Evolutionary conservation across 2,888 invertebrate genomes (phyloP).

Genomic region (Laspeyria flexula): DNA sequence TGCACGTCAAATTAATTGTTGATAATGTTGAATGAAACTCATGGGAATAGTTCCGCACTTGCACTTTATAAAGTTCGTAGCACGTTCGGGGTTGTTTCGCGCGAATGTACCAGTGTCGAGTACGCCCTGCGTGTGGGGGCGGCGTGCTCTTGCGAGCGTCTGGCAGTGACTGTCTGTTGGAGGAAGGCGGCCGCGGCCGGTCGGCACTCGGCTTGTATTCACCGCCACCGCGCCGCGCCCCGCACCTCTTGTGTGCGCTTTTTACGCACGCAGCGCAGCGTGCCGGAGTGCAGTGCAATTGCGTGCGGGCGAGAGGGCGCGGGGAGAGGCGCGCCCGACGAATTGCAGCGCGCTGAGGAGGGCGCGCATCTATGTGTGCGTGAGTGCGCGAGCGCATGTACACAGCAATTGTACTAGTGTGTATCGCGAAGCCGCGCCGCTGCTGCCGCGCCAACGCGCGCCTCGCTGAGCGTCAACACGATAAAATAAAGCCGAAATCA

Average conservation of each 20-base stretch:
- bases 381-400: conserved; percentile 72
- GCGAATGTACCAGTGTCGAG: conserved; percentile 51
- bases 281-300: conserved; percentile 83
- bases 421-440: conserved; percentile 50
- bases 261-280: conserved; percentile 82
- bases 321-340: conserved; percentile 73
- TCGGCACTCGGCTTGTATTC: conserved; percentile 56
- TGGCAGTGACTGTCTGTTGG: conserved; percentile 74
- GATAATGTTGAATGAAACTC: conserved; percentile 48
- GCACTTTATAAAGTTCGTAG: conserved; percentile 74
- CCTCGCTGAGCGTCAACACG: conserved; percentile 53
- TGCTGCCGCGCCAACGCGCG: conserved; percentile 22
- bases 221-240: conserved; percentile 64
- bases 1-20: conserved; percentile 41
- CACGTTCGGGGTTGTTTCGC: conserved; percentile 74
- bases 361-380: conserved; percentile 72
- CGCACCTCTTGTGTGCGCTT: conserved; percentile 83
- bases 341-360: conserved; percentile 84
- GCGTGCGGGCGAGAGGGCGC: conserved; percentile 74
- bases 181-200: conserved; percentile 64
- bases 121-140: conserved; percentile 77
- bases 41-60: conserved; percentile 65
- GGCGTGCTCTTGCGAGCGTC: conserved; percentile 81
- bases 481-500: conserved; percentile 77
- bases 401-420: conserved; percentile 45